Conservation (phyloP, 2,888 invertebrate species). For the Pammene aurita region DNA sequence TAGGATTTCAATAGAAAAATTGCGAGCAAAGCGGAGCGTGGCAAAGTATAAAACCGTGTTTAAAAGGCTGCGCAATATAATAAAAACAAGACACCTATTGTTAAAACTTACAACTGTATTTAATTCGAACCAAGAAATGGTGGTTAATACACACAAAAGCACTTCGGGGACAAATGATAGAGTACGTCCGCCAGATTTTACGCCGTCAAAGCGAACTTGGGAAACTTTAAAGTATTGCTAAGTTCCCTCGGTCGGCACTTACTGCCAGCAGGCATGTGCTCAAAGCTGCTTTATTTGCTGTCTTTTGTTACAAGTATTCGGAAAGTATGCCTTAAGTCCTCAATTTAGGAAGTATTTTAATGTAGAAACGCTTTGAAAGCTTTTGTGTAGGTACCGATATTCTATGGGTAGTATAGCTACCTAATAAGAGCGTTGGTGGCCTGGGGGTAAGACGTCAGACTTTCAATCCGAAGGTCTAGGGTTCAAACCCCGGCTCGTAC, state of each 20-base stretch:
- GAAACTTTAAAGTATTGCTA: slow-evolving; percentile 41
- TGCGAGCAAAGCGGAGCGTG: background rate
- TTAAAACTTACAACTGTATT: slow-evolving; percentile 13
- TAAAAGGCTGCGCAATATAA: background rate
- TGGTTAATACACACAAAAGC: slow-evolving; percentile 34
- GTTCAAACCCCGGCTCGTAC: too few relatives aligned
- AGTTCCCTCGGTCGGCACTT: slow-evolving; percentile 35
- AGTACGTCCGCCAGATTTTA: slow-evolving; percentile 30
- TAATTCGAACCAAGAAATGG: slow-evolving; percentile 21
- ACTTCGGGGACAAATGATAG: slow-evolving; percentile 32
- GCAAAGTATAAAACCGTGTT: slow-evolving; percentile 15
- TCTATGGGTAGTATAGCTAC: too few relatives aligned
- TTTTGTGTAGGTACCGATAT: background rate
- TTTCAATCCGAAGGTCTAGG: too few relatives aligned
- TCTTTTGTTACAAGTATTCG: slow-evolving; percentile 20
- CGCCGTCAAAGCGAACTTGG: slow-evolving; percentile 36
- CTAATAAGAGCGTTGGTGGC: too few relatives aligned
- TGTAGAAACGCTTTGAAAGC: slow-evolving; percentile 11
- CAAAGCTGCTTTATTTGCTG: slow-evolving; percentile 35
- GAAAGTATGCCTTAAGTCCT: slow-evolving; percentile 19
- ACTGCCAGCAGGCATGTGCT: slow-evolving; percentile 32
- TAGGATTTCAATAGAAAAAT: slow-evolving; percentile 13
- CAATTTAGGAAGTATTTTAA: slow-evolving; percentile 32
- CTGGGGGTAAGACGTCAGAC: too few relatives aligned
- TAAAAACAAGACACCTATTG: slow-evolving; percentile 2